Base-by-base conservation (phyloP, 2,113 vertebrate species). In the Pomatorhinus ruficollis region DNA sequence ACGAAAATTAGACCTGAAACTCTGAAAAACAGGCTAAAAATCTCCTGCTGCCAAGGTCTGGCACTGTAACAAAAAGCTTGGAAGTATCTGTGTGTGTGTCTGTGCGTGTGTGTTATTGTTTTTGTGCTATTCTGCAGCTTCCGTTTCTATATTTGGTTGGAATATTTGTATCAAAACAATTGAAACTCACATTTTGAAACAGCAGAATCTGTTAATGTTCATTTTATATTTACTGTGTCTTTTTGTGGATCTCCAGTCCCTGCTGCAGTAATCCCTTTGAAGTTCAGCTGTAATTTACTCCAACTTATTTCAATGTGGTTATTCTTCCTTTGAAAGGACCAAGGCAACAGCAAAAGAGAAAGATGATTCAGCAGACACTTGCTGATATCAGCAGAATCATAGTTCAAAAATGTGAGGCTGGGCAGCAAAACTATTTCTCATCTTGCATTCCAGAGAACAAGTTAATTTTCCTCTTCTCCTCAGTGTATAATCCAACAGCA, bases 401-500 rank as follows among this genome's bases (percentile, higher is more conserved):
- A 25, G 65, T 45, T 96, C 76, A 95, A 95, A 96, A 96, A 92
- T 94, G 44, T 81, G 37, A 94, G 85, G 56, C 72, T 88, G 82
- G 90, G 68, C 83, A 90, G 83, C 39, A 94, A 86, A 96, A 78
- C 22, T 86, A 68, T 64, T 93, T 54, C 54, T 85, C 7, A 53
- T 74, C 39, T 80, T 66, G 47, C 76, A 78, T 94, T 93, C 79
- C 88, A 90, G 52, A 70, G 6, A 90, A 16, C 60, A 78, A 94
- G 83, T 13, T 71, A 64, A 94, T 95, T 93, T 96, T 81, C 44
- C 15, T 75, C 50, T 78, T 77, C 45, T 64, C 60, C 42, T 83
- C 60, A 13, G 60, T 75, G 47, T 80, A 33, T 75, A 78, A 93
- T 89, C 31, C 1, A 14, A 64, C 20, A 84, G 56, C 64, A 81